Base-by-base conservation (phyloP, 1,140 invertebrate genomes). In the Drosophila sturtevanti region DNA sequence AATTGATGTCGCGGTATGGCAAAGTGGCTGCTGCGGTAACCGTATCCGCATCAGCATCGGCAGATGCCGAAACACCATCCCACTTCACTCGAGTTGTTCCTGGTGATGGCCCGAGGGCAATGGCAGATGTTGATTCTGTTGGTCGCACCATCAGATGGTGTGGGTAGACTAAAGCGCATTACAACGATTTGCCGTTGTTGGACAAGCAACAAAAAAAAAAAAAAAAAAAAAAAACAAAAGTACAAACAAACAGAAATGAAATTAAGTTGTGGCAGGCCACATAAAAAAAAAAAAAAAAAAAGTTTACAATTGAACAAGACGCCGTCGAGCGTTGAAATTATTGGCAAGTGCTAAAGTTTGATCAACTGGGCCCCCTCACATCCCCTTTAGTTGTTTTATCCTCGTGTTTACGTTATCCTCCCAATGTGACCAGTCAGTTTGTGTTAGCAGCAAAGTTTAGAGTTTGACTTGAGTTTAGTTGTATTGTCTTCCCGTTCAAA, bases 71-170 rank as follows among this genome's bases (percentile, higher is more conserved):
- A 16, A 14, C 60, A 2, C 24, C 48, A 48, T 31, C 7, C 14
- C 54, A n/a, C 22, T n/a, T 12, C 37, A 14, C 16, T 61, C 21
- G n/a, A 34, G 24, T 65, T 65, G 31, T 35, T 52, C 63, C 54
- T 68, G 72, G 61, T 14, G 18, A 35, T 10, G 51, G 58, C 72
- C 44, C 27, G 54, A 58, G 52, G 41, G 22, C 34, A 58, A 58
- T 48, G 41, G 18, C 34, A 58, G 58, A 4, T n/a, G 10, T 9
- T 37, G 24, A 44, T 66, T 48, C 61, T 35, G 27, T 31, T 31
- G 90, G 90, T 56, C 75, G 74, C 51, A 91, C 72, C 77, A 91
- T 87, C 68, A 91, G 71, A 79, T 91, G 90, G 77, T 91, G 89
- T 61, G 90, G 90, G 66, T 91, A 91, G 63, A 91, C 90, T 90